A percentile compares a stretch with the other conserved stretches of the same genome.
These are phyloP conservation scores for Cladorhizidae sp. DNA, from an alignment of 37 sponge, comb jelly and placozoan genomes.

Conservation along the genomic window DNA sequence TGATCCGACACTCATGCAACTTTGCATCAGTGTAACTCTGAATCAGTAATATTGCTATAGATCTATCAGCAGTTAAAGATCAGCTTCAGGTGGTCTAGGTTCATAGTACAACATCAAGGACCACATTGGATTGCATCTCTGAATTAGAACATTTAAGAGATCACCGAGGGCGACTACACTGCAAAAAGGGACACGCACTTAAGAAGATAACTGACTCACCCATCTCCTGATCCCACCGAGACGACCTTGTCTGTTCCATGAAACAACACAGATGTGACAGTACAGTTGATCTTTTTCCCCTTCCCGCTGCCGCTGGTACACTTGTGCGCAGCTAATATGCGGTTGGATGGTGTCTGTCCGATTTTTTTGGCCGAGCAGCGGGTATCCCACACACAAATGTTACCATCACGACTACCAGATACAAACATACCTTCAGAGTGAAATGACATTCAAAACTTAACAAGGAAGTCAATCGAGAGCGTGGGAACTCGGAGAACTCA, in stretches of 20 bases:
- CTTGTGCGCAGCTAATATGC: constrained; percentile 5
- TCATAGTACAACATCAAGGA: too few relatives aligned
- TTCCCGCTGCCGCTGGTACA: neutral
- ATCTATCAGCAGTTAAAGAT: too few relatives aligned
- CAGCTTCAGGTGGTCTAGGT: too few relatives aligned
- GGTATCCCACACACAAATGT: constrained; percentile 71
- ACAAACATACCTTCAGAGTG: constrained; percentile 60
- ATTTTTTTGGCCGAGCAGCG: constrained; percentile 37
- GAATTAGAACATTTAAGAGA: too few relatives aligned
- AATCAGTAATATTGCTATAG: too few relatives aligned
- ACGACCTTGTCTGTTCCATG: constrained; percentile 53
- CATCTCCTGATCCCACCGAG: constrained; percentile 64
- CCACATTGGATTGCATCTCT: too few relatives aligned
- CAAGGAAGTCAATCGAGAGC: neutral
- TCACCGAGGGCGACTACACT: too few relatives aligned
- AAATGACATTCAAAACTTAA: neutral
- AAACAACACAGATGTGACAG: constrained; percentile 72
- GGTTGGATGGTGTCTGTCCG: constrained; percentile 35
- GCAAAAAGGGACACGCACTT: too few relatives aligned
- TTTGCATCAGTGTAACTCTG: too few relatives aligned
- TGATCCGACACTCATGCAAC: too few relatives aligned
- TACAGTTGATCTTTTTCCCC: neutral
- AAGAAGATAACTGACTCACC: constrained; percentile 50
- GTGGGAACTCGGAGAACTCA: constrained; percentile 6
- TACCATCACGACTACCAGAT: constrained; percentile 78